phyloP scores from a whole-genome alignment of 2,113 vertebrate genomes.

The Alexandromys fortis region DNA sequence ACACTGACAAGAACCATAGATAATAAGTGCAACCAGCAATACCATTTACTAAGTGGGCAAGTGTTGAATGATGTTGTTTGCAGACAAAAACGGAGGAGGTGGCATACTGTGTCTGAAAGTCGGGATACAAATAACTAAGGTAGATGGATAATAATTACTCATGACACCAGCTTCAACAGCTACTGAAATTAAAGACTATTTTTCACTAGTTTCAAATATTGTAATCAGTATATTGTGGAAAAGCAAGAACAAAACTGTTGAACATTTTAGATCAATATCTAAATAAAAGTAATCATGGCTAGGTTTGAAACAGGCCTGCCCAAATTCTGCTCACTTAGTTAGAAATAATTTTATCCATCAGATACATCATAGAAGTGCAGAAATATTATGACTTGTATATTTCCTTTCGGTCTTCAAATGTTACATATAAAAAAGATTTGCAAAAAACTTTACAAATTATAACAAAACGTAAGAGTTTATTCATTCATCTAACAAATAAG shows the following conservation, averaged over 20 bases:
- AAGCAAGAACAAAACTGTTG: not conserved
- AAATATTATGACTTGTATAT: not conserved
- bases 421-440: not conserved
- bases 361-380: not conserved
- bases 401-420: not conserved
- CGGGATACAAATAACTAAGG: not conserved
- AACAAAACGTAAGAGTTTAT: not conserved
- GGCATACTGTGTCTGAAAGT: not conserved
- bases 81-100: not conserved
- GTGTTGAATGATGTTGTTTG: slow-evolving; percentile 42
- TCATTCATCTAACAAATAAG: not conserved
- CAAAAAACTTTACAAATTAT: not conserved
- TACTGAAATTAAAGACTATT: not conserved
- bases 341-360: not conserved
- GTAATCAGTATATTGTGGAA: not conserved
- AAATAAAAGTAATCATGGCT: not conserved
- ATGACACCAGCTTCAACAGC: too few relatives aligned
- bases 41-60: not conserved
- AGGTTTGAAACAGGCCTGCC: not conserved
- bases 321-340: not conserved
- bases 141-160: not conserved
- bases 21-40: slow-evolving; percentile 58
- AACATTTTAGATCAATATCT: not conserved
- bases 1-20: slow-evolving; percentile 53
- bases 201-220: not conserved